Evolutionary conservation across 2,113 vertebrate genomes (phyloP).

Genomic region (Nicator chloris): DNA sequence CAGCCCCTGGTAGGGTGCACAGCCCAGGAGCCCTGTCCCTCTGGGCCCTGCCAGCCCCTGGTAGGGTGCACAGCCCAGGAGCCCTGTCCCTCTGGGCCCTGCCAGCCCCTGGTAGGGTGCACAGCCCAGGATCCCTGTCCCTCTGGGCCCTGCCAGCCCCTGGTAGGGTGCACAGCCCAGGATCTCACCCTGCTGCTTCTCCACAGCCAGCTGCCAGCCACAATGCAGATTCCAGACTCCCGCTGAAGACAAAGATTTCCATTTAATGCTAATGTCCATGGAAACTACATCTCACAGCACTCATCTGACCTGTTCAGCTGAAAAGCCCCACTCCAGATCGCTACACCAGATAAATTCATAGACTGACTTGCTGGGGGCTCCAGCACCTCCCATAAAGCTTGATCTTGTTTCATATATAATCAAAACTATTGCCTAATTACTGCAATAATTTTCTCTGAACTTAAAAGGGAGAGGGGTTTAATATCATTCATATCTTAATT

Average conservation of each 20-base stretch:
- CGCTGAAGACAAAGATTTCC: neutral
- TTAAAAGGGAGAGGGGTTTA: neutral
- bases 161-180: neutral
- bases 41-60: rapidly evolving
- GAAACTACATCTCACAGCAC: neutral
- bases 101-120: neutral
- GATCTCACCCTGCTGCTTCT: neutral
- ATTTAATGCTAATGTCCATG: neutral
- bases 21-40: neutral
- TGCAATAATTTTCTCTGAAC: neutral
- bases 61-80: neutral
- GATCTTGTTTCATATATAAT: neutral
- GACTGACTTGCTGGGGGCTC: neutral
- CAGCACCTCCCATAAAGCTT: neutral
- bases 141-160: rapidly evolving
- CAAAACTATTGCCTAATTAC: conserved; percentile 1
- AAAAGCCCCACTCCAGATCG: neutral
- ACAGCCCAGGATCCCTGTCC: neutral
- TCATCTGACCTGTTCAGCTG: neutral
- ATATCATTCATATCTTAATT: neutral
- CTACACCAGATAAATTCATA: neutral
- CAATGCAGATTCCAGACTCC: neutral
- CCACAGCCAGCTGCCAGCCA: neutral
- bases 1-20: neutral
- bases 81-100: too few relatives aligned